Base-by-base conservation (phyloP, 2,888 invertebrate genomes). In the Branchipolynoe longqiensis region DNA sequence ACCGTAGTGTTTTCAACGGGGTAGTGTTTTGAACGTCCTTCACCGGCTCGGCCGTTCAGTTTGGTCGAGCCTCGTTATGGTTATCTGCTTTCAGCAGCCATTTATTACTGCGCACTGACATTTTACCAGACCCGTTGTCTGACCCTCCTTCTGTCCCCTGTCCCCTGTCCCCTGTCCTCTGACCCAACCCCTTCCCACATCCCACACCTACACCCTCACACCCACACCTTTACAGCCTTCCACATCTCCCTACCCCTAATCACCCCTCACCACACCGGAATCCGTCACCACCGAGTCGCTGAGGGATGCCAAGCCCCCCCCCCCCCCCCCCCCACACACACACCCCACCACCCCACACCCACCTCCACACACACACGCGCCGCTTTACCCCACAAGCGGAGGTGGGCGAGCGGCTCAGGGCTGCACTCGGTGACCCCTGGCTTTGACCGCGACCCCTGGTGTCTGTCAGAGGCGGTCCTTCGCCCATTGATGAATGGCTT, bases 401-500 rank as follows among this genome's bases (percentile, higher is more conserved):
- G 69, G n/a, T n/a, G n/a, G n/a, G n/a, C 36, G 69, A 69, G 69
- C 69, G n/a, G 69, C 69, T 69, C 69, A 69, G 69, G 25, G 36
- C 69, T 69, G 69, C 69, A 69, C 69, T 38, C 36, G 38, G 36
- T 69, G 69, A 69, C 69, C 69, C 69, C 69, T 69, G 38, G 69
- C 69, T 69, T 69, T 69, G 36, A 69, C 69, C 69, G 69, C 69
- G 69, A 69, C 38, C 69, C 38, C 69, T 38, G 69, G 69, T 38
- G 69, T 1, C 69, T 69, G 69, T 33, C 69, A 69, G 69, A 69
- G 69, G n/a, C 69, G 69, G 38, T 38, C 69, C 25, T 38, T 33
- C 33, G n/a, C 69, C 38, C 69, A 69, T 69, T 69, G 69, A 69
- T 69, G 69, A 69, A 69, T 69, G 69, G 69, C 69, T 69, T 69